These are phyloP conservation scores for Baronia brevicornis DNA, from an alignment of 2,888 invertebrate species.

Conservation along the genomic window DNA sequence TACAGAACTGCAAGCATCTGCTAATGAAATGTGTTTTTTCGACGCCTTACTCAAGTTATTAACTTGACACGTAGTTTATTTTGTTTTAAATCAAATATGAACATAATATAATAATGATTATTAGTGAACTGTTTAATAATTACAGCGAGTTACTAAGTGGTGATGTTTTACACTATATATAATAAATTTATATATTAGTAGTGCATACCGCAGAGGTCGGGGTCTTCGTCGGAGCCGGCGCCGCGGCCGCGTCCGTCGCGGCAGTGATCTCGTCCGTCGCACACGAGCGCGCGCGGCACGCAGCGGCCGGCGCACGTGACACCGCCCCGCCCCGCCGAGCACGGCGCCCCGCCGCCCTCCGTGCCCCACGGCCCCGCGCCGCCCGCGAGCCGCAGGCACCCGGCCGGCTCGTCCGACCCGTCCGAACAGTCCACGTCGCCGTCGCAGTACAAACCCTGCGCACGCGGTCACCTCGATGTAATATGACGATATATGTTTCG, in stretches of 20 bases:
- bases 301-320: slow-evolving; percentile 74
- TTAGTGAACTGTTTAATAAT: no score
- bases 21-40: no score
- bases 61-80: no score
- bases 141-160: no score
- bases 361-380: slow-evolving; percentile 33
- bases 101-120: no score
- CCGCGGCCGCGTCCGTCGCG: slow-evolving; percentile 75
- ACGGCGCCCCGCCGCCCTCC: slow-evolving; percentile 24
- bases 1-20: no score
- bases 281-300: slow-evolving; percentile 77
- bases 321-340: slow-evolving; percentile 20
- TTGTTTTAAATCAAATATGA: background rate
- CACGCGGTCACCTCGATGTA: background rate
- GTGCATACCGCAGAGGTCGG: slow-evolving; percentile 61
- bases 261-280: slow-evolving; percentile 84
- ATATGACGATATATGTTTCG: background rate
- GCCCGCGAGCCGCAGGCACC: slow-evolving; percentile 33
- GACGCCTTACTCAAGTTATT: no score
- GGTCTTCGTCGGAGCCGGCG: slow-evolving; percentile 78
- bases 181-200: background rate
- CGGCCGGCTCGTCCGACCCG: slow-evolving; percentile 80
- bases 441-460: slow-evolving; percentile 77
- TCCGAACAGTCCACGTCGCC: slow-evolving; percentile 81
- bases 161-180: no score